Evolutionary conservation across 2,888 invertebrate species (phyloP).

Genomic region (Lasius platythorax): DNA sequence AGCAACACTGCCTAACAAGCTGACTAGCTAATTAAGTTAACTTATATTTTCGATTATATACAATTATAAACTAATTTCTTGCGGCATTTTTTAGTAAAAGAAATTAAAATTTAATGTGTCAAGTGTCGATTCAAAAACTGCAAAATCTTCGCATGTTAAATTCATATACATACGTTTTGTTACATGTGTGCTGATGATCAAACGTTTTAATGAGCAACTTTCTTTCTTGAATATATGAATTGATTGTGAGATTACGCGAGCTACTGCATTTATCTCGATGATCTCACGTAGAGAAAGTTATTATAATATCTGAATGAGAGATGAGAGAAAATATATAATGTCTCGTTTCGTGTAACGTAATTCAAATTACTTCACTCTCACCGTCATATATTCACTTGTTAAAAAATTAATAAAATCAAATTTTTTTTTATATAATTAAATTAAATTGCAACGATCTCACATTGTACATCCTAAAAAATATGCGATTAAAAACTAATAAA

Average conservation of each 20-base stretch:
- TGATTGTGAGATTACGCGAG: conserved; percentile 31
- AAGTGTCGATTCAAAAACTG: not conserved
- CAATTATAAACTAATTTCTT: not conserved
- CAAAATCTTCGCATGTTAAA: not conserved
- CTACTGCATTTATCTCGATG: conserved; percentile 5
- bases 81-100: not conserved
- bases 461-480: not conserved
- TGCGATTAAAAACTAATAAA: no score
- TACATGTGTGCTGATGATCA: not conserved
- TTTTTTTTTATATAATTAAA: not conserved
- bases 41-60: not conserved
- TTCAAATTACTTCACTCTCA: conserved; percentile 3
- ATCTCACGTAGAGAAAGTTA: conserved; percentile 50
- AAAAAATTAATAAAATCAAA: not conserved
- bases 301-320: conserved; percentile 34
- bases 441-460: not conserved
- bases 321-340: conserved; percentile 6
- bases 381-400: not conserved
- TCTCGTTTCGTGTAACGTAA: not conserved
- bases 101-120: not conserved
- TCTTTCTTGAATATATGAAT: conserved; percentile 42
- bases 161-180: not conserved
- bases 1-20: not conserved
- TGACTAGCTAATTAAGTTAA: not conserved
- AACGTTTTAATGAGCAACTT: conserved; percentile 39